These are phyloP conservation scores for Rhamnusium bicolor DNA, from an alignment of 2,888 invertebrate genomes.

Conservation along the genomic window DNA sequence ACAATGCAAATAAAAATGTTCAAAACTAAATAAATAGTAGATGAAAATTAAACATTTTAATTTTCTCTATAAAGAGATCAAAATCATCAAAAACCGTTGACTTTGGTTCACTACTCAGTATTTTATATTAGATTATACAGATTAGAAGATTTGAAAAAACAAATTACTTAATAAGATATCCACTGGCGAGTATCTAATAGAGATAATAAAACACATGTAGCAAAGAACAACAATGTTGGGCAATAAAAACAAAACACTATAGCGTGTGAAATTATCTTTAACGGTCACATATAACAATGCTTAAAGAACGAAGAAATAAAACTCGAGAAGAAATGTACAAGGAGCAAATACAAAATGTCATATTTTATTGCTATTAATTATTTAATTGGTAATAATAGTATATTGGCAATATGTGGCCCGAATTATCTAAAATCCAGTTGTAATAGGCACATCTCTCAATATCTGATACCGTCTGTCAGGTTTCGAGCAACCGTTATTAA, in stretches of 20 bases:
- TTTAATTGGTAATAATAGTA: background rate
- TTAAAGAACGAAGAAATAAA: constrained; percentile 29
- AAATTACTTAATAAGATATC: constrained; percentile 48
- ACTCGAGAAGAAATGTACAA: background rate
- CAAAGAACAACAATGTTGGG: constrained; percentile 47
- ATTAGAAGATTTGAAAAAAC: constrained; percentile 28
- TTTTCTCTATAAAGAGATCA: too few species aligned
- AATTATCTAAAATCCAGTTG: background rate
- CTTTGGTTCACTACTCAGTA: background rate
- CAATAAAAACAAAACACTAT: constrained; percentile 46
- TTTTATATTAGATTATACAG: background rate
- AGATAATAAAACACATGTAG: constrained; percentile 49
- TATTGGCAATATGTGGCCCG: constrained; percentile 1
- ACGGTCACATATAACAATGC: constrained; percentile 43
- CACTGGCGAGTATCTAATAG: constrained; percentile 46
- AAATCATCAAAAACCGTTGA: background rate
- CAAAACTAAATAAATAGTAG: too few species aligned
- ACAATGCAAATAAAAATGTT: too few species aligned
- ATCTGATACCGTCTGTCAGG: background rate
- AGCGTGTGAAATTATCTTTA: constrained; percentile 48
- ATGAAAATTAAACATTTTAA: background rate
- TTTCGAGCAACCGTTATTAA: background rate
- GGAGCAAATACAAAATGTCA: background rate
- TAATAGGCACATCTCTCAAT: background rate
- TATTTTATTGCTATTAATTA: constrained; percentile 4